Evolutionary conservation across 2,113 vertebrate species (phyloP).

Genomic region (Amia ocellicauda): DNA sequence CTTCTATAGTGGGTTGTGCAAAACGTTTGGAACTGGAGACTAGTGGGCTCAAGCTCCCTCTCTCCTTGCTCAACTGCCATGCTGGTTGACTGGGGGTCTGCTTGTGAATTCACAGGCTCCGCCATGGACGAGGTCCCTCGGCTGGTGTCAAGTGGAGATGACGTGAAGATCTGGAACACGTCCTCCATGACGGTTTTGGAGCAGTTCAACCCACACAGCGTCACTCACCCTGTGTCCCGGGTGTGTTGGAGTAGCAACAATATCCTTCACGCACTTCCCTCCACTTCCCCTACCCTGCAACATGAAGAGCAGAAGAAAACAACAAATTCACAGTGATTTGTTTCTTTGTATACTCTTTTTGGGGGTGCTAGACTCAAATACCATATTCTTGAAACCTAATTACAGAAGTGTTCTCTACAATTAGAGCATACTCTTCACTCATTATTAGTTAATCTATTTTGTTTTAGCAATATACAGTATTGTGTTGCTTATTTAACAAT

Average conservation of each 20-base stretch:
- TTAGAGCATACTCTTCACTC: too few relatives aligned
- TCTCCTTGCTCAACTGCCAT: slow-evolving; percentile 20
- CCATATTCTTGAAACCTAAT: too few relatives aligned
- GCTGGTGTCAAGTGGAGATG: slow-evolving; percentile 89
- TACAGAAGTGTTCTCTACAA: too few relatives aligned
- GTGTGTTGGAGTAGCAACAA: slow-evolving; percentile 91
- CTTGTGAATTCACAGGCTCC: slow-evolving; percentile 47
- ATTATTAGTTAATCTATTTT: too few relatives aligned
- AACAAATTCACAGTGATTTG: background rate
- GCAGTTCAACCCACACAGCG: slow-evolving; percentile 85
- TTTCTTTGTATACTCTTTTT: background rate
- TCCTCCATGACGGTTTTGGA: slow-evolving; percentile 80
- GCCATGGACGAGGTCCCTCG: slow-evolving; percentile 84
- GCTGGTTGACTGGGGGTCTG: too few relatives aligned
- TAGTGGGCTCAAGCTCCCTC: too few relatives aligned
- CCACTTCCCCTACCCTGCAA: background rate
- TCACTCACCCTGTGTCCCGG: slow-evolving; percentile 73
- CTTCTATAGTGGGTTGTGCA: too few relatives aligned
- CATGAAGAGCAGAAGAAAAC: too few relatives aligned
- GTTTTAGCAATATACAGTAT: too few relatives aligned
- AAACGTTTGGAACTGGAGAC: too few relatives aligned
- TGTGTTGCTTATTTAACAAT: too few relatives aligned
- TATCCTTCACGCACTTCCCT: slow-evolving; percentile 73
- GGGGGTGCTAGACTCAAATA: too few relatives aligned
- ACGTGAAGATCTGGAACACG: slow-evolving; percentile 91